Percentiles rank a stretch among this genome's conserved stretches.
Conservation (phyloP, 2,888 invertebrate genomes). For the Meandrusa payeni region DNA sequence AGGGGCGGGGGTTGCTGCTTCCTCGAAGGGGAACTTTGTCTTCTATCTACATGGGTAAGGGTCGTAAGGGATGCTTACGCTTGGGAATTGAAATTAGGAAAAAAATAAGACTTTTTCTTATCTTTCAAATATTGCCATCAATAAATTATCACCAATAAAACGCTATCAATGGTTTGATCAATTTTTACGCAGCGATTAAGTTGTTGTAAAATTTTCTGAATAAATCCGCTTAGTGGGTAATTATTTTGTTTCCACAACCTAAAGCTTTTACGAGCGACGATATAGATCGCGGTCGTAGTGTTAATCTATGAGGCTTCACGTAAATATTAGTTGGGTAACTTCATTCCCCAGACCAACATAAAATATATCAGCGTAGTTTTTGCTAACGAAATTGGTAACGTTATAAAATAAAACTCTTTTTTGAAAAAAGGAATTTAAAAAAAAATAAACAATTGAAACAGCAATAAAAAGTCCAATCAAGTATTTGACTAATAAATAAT, state of each 20-base stretch:
- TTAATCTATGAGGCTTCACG: constrained; percentile 18
- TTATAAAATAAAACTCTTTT: no score
- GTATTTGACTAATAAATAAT: neutral
- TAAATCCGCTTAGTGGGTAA: constrained; percentile 27
- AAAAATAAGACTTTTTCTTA: constrained; percentile 20
- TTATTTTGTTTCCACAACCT: constrained; percentile 24
- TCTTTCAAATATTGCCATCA: neutral
- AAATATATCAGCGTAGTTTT: neutral
- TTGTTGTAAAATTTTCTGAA: constrained; percentile 26
- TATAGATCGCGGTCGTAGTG: constrained; percentile 28
- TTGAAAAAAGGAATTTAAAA: no score
- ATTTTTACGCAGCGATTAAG: constrained; percentile 26
- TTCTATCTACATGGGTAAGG: constrained; percentile 28
- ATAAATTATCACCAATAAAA: constrained; percentile 7
- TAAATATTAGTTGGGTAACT: constrained; percentile 17
- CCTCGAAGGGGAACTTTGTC: constrained; percentile 37
- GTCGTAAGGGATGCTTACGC: constrained; percentile 34
- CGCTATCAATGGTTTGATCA: constrained; percentile 19
- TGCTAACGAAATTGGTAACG: no score
- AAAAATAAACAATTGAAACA: no score
- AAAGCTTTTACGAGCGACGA: constrained; percentile 32
- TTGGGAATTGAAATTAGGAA: constrained; percentile 11
- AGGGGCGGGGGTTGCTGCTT: constrained; percentile 56
- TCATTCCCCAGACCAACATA: constrained; percentile 5
- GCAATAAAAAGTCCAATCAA: neutral